Evolutionary conservation across 2,888 invertebrate species (phyloP).

Genomic region (Drosophila lutescens): DNA sequence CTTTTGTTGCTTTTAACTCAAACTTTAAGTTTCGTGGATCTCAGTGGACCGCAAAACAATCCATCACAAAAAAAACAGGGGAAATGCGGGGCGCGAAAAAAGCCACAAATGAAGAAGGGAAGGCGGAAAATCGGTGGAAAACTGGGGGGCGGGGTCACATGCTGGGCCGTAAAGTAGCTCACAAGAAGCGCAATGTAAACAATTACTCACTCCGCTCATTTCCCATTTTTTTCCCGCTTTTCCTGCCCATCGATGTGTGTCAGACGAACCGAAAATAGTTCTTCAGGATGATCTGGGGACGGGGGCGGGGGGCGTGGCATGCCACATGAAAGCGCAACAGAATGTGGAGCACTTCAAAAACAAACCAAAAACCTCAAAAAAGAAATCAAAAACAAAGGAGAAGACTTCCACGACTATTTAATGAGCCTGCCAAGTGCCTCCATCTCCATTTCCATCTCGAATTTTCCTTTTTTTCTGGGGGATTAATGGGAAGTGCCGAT

Average conservation of each 20-base stretch:
- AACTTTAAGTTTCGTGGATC: conserved; percentile 18
- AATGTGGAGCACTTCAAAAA: conserved; percentile 63
- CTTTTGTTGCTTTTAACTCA: neutral
- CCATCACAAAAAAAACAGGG: conserved; percentile 30
- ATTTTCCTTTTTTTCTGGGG: conserved; percentile 1
- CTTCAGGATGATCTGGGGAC: conserved; percentile 44
- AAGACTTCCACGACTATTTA: conserved; percentile 61
- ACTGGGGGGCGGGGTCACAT: conserved; percentile 22
- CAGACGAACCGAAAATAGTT: conserved; percentile 67
- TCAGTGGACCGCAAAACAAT: conserved; percentile 36
- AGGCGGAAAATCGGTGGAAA: conserved; percentile 1
- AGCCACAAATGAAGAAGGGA: conserved; percentile 21
- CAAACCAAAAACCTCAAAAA: conserved; percentile 9
- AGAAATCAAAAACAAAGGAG: conserved; percentile 37
- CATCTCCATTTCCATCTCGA: conserved; percentile 6
- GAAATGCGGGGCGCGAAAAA: conserved; percentile 18
- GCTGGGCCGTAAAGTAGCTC: conserved; percentile 52
- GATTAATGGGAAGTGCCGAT: conserved; percentile 25
- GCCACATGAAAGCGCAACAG: conserved; percentile 46
- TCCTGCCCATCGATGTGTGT: conserved; percentile 56
- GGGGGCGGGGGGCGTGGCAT: conserved; percentile 23
- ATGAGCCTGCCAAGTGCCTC: conserved; percentile 62
- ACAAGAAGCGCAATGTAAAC: conserved; percentile 46
- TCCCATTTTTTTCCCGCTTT: conserved; percentile 3
- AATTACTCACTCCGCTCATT: conserved; percentile 30